Conservation (phyloP, 2,113 vertebrate species). For the Alosa alosa region DNA sequence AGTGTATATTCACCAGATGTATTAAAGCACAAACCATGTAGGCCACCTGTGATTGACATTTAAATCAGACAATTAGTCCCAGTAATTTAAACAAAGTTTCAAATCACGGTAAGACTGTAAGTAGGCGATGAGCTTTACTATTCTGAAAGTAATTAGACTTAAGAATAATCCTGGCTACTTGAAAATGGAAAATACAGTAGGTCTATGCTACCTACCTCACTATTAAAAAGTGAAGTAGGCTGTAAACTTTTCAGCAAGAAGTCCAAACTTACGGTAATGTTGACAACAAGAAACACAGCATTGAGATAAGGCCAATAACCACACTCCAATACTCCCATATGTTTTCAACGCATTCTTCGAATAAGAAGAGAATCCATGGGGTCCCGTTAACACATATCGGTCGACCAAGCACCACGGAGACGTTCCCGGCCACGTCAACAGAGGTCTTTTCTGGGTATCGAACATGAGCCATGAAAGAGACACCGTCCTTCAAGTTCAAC, state of each 20-base stretch:
- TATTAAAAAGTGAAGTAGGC: not conserved
- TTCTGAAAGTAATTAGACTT: not conserved
- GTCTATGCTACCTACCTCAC: too few relatives aligned
- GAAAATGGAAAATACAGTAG: too few relatives aligned
- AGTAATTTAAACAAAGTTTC: too few relatives aligned
- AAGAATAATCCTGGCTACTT: not conserved
- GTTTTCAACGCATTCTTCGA: slow-evolving; percentile 66
- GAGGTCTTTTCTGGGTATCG: slow-evolving; percentile 53
- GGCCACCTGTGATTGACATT: not conserved
- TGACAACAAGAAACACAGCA: slow-evolving; percentile 74
- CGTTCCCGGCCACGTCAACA: slow-evolving; percentile 46
- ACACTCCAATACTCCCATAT: slow-evolving; percentile 71
- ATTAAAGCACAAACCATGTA: too few relatives aligned
- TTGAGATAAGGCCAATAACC: slow-evolving; percentile 67
- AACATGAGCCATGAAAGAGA: slow-evolving; percentile 50
- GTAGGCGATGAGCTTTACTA: too few relatives aligned
- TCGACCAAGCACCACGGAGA: slow-evolving; percentile 51
- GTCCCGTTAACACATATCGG: slow-evolving; percentile 64
- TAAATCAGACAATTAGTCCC: too few relatives aligned
- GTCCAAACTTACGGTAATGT: slow-evolving; percentile 65
- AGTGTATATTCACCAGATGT: not conserved
- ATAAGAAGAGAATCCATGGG: slow-evolving; percentile 69
- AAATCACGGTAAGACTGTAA: too few relatives aligned
- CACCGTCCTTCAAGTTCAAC: not conserved
- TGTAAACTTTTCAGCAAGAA: not conserved